Conservation (phyloP, 2,113 vertebrate species). For the Hyperopisus bebe region DNA sequence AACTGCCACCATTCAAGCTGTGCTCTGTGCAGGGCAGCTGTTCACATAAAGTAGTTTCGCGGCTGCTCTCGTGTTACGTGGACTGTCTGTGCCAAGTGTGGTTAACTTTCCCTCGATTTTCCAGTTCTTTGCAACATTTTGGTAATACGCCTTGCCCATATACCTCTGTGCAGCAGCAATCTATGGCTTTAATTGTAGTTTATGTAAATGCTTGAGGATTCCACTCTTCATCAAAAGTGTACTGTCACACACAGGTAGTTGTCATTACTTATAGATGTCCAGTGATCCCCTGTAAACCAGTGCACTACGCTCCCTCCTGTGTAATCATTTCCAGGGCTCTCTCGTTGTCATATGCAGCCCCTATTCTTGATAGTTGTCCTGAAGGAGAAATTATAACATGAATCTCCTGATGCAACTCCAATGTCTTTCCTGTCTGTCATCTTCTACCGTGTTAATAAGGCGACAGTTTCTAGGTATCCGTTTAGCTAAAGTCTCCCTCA, state of each 20-base stretch:
- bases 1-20: slow-evolving; percentile 28
- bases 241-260: not conserved
- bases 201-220: not conserved
- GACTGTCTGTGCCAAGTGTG: slow-evolving; percentile 20
- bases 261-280: not conserved
- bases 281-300: not conserved
- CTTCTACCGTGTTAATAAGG: not conserved
- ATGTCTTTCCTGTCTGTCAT: not conserved
- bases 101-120: slow-evolving; percentile 20
- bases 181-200: not conserved
- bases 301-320: not conserved
- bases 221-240: not conserved
- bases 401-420: not conserved
- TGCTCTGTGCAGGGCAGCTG: slow-evolving; percentile 32
- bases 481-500: not conserved
- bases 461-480: not conserved
- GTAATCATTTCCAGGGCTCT: not conserved
- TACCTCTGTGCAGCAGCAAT: slow-evolving; percentile 17
- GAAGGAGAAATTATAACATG: not conserved
- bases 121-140: slow-evolving; percentile 9
- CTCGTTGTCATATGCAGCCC: not conserved
- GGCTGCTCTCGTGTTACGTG: slow-evolving; percentile 13
- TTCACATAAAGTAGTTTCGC: slow-evolving; percentile 15
- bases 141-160: not conserved
- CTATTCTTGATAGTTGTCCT: not conserved